Evolutionary conservation across 2,113 vertebrate genomes (phyloP).

Genomic region (Guaruba guarouba): DNA sequence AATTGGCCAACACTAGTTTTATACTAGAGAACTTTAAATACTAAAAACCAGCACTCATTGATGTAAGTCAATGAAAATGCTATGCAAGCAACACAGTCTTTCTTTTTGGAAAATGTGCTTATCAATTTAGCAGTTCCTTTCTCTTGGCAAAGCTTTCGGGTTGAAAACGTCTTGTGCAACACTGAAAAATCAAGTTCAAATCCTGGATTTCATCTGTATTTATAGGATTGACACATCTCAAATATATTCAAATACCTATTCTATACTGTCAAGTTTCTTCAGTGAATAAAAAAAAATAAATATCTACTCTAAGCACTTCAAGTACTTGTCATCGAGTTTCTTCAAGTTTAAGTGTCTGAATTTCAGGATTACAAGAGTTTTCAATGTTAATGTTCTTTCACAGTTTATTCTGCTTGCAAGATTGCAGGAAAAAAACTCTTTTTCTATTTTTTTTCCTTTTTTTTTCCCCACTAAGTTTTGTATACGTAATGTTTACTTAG

Average conservation of each 20-base stretch:
- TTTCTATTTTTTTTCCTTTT: not conserved
- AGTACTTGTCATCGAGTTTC: not conserved
- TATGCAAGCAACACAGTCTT: not conserved
- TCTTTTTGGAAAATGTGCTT: not conserved
- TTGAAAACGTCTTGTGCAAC: not conserved
- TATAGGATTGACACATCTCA: not conserved
- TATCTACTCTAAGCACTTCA: not conserved
- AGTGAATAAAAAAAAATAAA: not conserved
- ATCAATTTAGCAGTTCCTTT: not conserved
- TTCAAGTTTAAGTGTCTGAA: not conserved
- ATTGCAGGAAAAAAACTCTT: not conserved
- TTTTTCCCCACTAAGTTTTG: not conserved
- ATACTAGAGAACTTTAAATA: not conserved
- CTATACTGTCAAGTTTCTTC: not conserved
- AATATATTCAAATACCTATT: not conserved
- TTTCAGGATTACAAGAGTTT: not conserved
- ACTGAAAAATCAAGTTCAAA: not conserved
- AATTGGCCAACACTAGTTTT: not conserved
- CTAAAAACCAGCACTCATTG: not conserved
- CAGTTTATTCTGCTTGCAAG: not conserved
- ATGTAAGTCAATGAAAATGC: not conserved
- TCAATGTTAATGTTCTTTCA: not conserved
- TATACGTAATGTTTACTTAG: not conserved
- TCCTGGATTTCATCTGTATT: not conserved
- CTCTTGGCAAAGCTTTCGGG: not conserved